Conservation (phyloP, 2,797 vertebrate species). For the Pempheris klunzingeri region DNA sequence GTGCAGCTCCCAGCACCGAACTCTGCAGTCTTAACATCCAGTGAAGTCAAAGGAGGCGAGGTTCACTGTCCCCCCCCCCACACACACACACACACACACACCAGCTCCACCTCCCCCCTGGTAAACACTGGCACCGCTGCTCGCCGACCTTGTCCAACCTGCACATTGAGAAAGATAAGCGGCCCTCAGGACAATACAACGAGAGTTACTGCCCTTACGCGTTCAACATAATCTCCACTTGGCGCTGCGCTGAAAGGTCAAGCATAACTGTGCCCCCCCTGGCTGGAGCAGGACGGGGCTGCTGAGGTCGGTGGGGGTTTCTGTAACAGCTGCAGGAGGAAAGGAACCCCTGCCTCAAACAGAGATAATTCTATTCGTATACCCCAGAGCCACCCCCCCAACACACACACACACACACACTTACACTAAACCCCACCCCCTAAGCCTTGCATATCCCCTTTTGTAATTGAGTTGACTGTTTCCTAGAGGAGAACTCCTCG, state of each 20-base stretch:
- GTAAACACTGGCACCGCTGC: slow-evolving; percentile 71
- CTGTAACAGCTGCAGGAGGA: slow-evolving; percentile 69
- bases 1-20: slow-evolving; percentile 33
- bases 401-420: no score
- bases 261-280: slow-evolving; percentile 54
- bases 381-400: background rate
- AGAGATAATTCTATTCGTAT: slow-evolving; percentile 26
- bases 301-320: slow-evolving; percentile 50
- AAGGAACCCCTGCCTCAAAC: slow-evolving; percentile 38
- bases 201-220: slow-evolving; percentile 50
- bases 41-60: slow-evolving; percentile 51
- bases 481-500: slow-evolving; percentile 9
- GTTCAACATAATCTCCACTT: slow-evolving; percentile 77
- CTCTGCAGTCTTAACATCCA: slow-evolving; percentile 51
- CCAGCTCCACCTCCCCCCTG: background rate
- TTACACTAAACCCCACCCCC: background rate
- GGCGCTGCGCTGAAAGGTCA: slow-evolving; percentile 73
- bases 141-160: slow-evolving; percentile 79
- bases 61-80: background rate
- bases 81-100: background rate
- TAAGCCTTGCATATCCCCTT: background rate
- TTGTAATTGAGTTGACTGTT: slow-evolving; percentile 46
- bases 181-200: slow-evolving; percentile 76
- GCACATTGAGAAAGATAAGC: slow-evolving; percentile 77
- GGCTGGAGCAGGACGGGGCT: slow-evolving; percentile 23